A percentile compares a stretch with the other conserved stretches of the same genome.
Conservation (phyloP, 64 coral and sea anemone genomes). For the Stichodactyla helianthus region DNA sequence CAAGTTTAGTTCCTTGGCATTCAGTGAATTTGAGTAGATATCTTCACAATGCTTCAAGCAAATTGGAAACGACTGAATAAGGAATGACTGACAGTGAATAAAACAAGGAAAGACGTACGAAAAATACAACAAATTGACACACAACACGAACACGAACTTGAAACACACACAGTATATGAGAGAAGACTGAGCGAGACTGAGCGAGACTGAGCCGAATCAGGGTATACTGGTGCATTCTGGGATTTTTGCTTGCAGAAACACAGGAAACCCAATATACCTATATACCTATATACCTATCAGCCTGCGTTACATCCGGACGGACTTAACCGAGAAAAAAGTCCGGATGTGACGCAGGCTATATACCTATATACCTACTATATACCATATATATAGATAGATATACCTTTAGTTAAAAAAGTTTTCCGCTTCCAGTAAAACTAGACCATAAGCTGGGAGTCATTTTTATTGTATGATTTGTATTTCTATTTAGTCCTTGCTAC, state of each 20-base stretch:
- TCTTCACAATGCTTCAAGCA: conserved; percentile 28
- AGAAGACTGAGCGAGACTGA: neutral
- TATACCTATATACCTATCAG: too few relatives aligned
- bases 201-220: neutral
- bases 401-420: neutral
- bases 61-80: neutral
- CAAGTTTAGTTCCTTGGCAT: neutral
- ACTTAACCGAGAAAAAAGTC: too few relatives aligned
- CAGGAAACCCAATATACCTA: conserved; percentile 11
- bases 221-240: neutral
- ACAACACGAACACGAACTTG: neutral
- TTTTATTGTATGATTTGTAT: too few relatives aligned
- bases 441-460: neutral
- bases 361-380: too few relatives aligned
- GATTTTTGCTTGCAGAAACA: neutral
- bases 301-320: too few relatives aligned
- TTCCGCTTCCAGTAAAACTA: neutral
- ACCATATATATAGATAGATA: too few relatives aligned
- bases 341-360: too few relatives aligned
- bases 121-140: neutral
- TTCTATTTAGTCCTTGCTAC: neutral
- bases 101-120: conserved; percentile 2
- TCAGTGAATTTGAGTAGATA: neutral
- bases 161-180: neutral
- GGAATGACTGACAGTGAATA: neutral